Percentiles rank a stretch among this genome's conserved stretches.
Conservation (phyloP, 2,797 vertebrate species). For the Macropodus opercularis region DNA sequence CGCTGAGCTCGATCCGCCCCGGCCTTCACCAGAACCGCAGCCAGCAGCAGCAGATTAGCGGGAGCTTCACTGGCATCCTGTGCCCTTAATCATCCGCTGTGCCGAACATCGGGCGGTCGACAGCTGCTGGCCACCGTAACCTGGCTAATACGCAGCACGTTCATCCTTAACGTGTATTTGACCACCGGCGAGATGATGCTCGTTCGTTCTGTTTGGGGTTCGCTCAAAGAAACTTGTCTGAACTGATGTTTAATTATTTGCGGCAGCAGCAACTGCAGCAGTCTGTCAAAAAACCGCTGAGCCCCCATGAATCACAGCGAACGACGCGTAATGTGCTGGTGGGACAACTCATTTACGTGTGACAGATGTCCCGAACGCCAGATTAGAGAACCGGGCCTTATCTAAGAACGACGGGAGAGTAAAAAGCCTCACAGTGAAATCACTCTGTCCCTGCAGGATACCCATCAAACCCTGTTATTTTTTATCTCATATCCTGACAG, state of each 20-base stretch:
- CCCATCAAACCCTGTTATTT: conserved; percentile 55
- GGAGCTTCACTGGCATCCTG: conserved; percentile 41
- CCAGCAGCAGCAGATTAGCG: conserved; percentile 56
- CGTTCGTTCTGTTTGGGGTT: not conserved
- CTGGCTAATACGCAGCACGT: too few species aligned
- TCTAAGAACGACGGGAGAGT: conserved; percentile 54
- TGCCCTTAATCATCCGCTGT: conserved; percentile 49
- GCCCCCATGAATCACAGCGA: conserved; percentile 39
- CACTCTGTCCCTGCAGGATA: conserved; percentile 52
- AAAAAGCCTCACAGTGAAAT: conserved; percentile 56
- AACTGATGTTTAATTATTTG: not conserved
- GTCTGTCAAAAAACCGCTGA: conserved; percentile 10
- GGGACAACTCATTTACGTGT: conserved; percentile 54
- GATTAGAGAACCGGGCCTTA: conserved; percentile 59
- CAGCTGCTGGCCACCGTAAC: conserved; percentile 25
- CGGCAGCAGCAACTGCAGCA: not conserved
- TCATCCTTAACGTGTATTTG: too few species aligned
- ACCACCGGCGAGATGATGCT: too few species aligned
- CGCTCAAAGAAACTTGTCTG: not conserved
- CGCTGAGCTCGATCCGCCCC: too few species aligned
- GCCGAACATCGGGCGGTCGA: conserved; percentile 14
- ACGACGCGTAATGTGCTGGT: conserved; percentile 47
- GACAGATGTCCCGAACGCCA: conserved; percentile 61
- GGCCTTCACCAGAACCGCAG: too few species aligned
- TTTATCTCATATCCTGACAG: conserved; percentile 59